Evolutionary conservation across 2,797 vertebrate species (phyloP).

Genomic region (Myiotriccus ornatus): DNA sequence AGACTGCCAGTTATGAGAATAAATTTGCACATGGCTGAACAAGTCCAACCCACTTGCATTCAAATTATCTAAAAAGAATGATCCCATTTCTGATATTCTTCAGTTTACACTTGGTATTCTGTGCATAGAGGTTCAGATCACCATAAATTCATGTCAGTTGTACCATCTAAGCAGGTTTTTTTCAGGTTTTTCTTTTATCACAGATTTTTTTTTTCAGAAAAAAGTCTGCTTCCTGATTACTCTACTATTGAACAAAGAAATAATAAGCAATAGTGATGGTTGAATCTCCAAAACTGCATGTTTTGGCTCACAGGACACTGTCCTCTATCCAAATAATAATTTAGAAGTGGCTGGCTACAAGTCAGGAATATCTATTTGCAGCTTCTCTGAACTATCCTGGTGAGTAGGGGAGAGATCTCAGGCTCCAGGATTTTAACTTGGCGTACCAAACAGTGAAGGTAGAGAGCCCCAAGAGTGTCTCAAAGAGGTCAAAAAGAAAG

Average conservation of each 20-base stretch:
- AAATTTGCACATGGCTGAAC: neutral
- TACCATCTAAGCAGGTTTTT: neutral
- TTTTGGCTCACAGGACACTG: neutral
- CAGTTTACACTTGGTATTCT: neutral
- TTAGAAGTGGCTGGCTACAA: neutral
- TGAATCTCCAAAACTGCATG: neutral
- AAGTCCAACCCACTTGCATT: neutral
- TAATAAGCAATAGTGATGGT: neutral
- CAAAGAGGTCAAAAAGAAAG: neutral
- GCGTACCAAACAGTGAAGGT: accelerated
- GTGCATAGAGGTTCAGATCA: neutral
- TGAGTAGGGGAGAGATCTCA: neutral
- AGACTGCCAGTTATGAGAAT: neutral
- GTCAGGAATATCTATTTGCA: neutral
- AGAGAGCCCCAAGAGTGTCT: neutral
- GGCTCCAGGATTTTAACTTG: neutral
- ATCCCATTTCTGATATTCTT: neutral
- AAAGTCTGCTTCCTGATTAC: neutral
- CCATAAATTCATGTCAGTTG: neutral
- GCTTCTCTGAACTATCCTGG: neutral
- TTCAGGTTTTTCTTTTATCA: neutral
- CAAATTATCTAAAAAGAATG: neutral
- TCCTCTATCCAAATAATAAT: neutral
- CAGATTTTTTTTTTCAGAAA: neutral
- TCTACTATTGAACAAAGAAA: neutral